A percentile compares a stretch with the other conserved stretches of the same genome.
These are phyloP conservation scores for Caenorhabditis doughertyi DNA, from an alignment of 2,888 invertebrate species.

Conservation along the genomic window DNA sequence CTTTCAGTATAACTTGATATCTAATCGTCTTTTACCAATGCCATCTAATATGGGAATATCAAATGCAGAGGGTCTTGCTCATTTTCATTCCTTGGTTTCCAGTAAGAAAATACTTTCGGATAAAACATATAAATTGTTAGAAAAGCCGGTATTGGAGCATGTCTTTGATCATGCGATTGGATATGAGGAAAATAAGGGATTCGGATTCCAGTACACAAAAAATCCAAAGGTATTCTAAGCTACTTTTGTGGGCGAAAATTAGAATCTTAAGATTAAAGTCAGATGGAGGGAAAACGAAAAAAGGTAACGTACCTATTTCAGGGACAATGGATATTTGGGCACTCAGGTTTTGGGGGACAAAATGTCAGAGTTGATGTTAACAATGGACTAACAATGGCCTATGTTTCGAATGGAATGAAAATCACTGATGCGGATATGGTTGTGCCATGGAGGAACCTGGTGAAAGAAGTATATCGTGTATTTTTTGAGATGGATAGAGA, in stretches of 20 bases:
- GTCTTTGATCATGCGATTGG: slow-evolving; percentile 73
- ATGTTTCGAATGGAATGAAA: slow-evolving; percentile 75
- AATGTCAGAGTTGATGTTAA: slow-evolving; percentile 73
- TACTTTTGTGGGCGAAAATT: background rate
- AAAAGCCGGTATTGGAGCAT: slow-evolving; percentile 69
- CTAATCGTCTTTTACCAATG: slow-evolving; percentile 74
- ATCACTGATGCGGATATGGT: slow-evolving; percentile 73
- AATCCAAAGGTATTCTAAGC: slow-evolving; percentile 67
- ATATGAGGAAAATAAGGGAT: slow-evolving; percentile 74
- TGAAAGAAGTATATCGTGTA: slow-evolving; percentile 62
- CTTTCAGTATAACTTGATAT: slow-evolving; percentile 73
- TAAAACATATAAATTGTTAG: slow-evolving; percentile 44
- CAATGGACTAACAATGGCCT: slow-evolving; percentile 71
- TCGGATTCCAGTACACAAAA: slow-evolving; percentile 73
- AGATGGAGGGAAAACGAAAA: no score
- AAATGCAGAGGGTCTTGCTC: slow-evolving; percentile 69
- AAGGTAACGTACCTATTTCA: slow-evolving; percentile 35
- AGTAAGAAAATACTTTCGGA: slow-evolving; percentile 59
- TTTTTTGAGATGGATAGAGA: slow-evolving; percentile 32
- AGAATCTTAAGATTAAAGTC: background rate
- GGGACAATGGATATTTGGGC: slow-evolving; percentile 77
- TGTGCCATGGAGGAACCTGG: slow-evolving; percentile 64
- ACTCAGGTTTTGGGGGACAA: slow-evolving; percentile 76
- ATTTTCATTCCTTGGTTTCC: slow-evolving; percentile 67
- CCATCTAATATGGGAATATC: slow-evolving; percentile 78